These are phyloP conservation scores for Vanacampus margaritifer DNA, from an alignment of 2,113 vertebrate genomes.

Conservation along the genomic window DNA sequence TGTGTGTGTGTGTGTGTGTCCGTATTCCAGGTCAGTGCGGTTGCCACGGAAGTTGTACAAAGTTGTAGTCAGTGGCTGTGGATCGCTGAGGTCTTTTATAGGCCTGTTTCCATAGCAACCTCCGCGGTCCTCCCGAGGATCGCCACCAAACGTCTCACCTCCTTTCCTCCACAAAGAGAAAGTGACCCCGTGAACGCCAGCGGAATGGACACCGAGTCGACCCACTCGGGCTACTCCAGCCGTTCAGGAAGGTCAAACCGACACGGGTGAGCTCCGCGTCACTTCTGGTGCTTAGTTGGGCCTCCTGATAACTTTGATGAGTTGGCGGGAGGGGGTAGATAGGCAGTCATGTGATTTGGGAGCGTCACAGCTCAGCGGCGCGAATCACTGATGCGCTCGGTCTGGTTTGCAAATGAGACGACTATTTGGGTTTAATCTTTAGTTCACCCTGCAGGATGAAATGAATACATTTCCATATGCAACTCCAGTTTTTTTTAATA, in stretches of 20 bases:
- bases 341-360: constrained; percentile 43
- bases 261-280: constrained; percentile 77
- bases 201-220: constrained; percentile 92
- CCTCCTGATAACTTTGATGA: background rate
- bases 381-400: constrained; percentile 31
- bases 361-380: constrained; percentile 44
- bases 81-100: constrained; percentile 53
- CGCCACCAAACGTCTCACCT: background rate
- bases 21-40: constrained; percentile 58
- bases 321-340: background rate
- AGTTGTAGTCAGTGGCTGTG: constrained; percentile 39
- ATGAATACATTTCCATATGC: background rate
- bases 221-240: constrained; percentile 89
- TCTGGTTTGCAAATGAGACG: constrained; percentile 20
- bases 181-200: constrained; percentile 36
- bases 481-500: background rate
- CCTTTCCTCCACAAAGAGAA: constrained; percentile 24
- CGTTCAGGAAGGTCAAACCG: constrained; percentile 88
- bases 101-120: constrained; percentile 57
- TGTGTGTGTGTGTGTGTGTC: background rate
- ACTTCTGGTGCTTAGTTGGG: background rate
- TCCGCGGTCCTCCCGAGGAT: constrained; percentile 32
- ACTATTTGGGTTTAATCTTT: constrained; percentile 14
- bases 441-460: background rate
- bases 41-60: constrained; percentile 38